A percentile compares a stretch with the other conserved stretches of the same genome.
Conservation (phyloP, 2,888 invertebrate species). For the Desoria tigrina region DNA sequence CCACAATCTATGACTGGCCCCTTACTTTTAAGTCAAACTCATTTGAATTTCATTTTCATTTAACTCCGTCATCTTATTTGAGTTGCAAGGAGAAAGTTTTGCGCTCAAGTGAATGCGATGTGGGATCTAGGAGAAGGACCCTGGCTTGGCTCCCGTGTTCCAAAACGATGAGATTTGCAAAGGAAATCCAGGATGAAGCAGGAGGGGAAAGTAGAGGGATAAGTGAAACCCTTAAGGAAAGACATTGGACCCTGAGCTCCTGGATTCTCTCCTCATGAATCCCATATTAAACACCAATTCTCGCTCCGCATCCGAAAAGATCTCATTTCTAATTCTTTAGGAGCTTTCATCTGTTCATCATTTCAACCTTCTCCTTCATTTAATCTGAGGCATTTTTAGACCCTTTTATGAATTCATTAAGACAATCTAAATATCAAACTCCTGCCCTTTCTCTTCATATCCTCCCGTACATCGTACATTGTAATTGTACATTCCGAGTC, state of each 20-base stretch:
- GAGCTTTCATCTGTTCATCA: slow-evolving; percentile 1
- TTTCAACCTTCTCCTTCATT: slow-evolving; percentile 7
- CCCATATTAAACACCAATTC: neutral
- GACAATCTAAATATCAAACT: neutral
- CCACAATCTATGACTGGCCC: too few relatives aligned
- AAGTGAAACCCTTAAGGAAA: neutral
- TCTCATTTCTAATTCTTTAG: slow-evolving; percentile 9
- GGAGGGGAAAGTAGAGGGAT: too few relatives aligned
- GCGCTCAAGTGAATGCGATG: too few relatives aligned
- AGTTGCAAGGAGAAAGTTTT: neutral
- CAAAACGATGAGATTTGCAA: too few relatives aligned
- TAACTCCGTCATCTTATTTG: neutral
- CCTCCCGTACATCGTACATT: too few relatives aligned
- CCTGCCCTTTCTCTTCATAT: too few relatives aligned
- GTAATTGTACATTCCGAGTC: too few relatives aligned
- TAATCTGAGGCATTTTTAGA: neutral
- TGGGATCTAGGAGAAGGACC: too few relatives aligned
- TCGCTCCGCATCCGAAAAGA: neutral
- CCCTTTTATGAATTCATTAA: slow-evolving; percentile 10
- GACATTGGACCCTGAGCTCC: neutral
- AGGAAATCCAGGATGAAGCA: too few relatives aligned
- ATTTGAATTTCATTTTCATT: slow-evolving; percentile 13
- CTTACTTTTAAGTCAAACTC: slow-evolving; percentile 10
- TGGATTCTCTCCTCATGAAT: too few relatives aligned
- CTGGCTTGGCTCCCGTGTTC: too few relatives aligned